Conservation (phyloP, 2,113 vertebrate species). For the Pungitius pungitius region DNA sequence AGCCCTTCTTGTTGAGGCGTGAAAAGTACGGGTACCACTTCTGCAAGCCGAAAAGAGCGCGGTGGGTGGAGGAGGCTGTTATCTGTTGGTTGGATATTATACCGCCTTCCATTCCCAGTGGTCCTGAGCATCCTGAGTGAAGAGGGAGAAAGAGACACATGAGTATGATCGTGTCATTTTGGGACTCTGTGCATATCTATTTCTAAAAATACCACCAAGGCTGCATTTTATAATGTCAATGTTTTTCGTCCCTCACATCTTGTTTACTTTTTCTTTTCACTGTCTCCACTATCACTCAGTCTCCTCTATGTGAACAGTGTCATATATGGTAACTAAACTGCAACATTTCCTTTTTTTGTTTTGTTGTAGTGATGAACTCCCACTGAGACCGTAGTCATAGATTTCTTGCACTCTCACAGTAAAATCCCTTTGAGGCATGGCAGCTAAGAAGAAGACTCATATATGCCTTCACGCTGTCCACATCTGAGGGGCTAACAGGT, state of each 20-base stretch:
- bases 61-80: slow-evolving; percentile 96
- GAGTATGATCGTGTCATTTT: not conserved
- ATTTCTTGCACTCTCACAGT: not conserved
- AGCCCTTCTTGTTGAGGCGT: slow-evolving; percentile 97
- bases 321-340: slow-evolving; percentile 10
- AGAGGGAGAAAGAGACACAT: slow-evolving; percentile 32
- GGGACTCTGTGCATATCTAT: slow-evolving; percentile 20
- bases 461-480: slow-evolving; percentile 6
- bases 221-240: slow-evolving; percentile 6
- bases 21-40: slow-evolving; percentile 99
- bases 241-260: slow-evolving; percentile 21
- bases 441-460: not conserved
- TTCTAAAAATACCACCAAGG: slow-evolving; percentile 21
- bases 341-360: slow-evolving; percentile 5
- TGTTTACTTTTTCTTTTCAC: slow-evolving; percentile 1
- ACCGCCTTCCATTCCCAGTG: slow-evolving; percentile 96
- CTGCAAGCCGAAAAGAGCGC: slow-evolving; percentile 97
- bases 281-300: slow-evolving; percentile 13
- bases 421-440: slow-evolving; percentile 12
- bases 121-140: slow-evolving; percentile 91
- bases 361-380: slow-evolving; percentile 7
- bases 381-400: not conserved
- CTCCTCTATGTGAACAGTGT: slow-evolving; percentile 12
- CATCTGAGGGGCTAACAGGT: slow-evolving; percentile 2
- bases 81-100: slow-evolving; percentile 99